These are phyloP conservation scores for Lophotriccus pileatus DNA, from an alignment of 2,797 vertebrate species.

Conservation along the genomic window DNA sequence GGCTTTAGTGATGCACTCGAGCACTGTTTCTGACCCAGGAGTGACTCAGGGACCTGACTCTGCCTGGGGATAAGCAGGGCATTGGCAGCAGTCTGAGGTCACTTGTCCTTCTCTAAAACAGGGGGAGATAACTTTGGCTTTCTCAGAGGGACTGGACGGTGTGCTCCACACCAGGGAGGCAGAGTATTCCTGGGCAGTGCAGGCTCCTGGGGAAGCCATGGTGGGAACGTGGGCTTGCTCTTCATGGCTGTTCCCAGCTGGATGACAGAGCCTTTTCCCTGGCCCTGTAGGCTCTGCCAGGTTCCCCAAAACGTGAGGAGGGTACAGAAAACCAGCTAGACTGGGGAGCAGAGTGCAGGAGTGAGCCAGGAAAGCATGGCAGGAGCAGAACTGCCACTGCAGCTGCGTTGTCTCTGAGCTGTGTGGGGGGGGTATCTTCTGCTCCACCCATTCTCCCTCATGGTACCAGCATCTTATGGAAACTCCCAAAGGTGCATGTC, in stretches of 20 bases:
- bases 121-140: background rate
- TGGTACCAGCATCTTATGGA: background rate
- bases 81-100: background rate
- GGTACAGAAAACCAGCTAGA: background rate
- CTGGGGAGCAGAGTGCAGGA: background rate
- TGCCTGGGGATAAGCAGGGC: background rate
- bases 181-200: accelerated
- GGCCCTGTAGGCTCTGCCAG: background rate
- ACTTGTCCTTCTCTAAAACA: background rate
- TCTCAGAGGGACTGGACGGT: background rate
- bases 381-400: background rate
- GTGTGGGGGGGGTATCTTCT: background rate
- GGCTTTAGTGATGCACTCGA: accelerated
- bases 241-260: background rate
- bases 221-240: background rate
- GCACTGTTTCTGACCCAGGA: background rate
- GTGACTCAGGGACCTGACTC: background rate
- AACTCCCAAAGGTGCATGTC: background rate
- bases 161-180: background rate
- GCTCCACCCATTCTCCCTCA: background rate
- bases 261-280: background rate
- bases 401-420: background rate
- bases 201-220: background rate
- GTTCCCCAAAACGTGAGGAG: accelerated
- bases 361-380: background rate